Evolutionary conservation across 2,797 vertebrate species (phyloP).

Genomic region (Corythornis leucogaster): DNA sequence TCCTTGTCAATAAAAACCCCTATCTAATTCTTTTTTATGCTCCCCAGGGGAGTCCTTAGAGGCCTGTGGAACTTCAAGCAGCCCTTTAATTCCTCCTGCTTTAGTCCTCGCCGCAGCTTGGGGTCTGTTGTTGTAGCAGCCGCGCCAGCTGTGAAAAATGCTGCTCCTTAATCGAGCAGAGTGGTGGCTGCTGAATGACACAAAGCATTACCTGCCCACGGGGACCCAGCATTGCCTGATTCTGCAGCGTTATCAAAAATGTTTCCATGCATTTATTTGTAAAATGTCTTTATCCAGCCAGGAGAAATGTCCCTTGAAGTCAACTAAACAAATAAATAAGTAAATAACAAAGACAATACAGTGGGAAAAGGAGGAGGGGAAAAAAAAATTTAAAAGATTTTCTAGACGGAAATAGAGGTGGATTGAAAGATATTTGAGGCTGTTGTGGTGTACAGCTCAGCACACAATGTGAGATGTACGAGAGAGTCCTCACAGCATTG

Average conservation of each 20-base stretch:
- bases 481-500: neutral
- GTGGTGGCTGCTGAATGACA: slow-evolving; percentile 24
- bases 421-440: slow-evolving; percentile 51
- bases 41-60: neutral
- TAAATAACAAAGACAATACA: slow-evolving; percentile 34
- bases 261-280: slow-evolving; percentile 42
- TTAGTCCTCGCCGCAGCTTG: neutral
- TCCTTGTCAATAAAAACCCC: slow-evolving; percentile 19
- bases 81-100: slow-evolving; percentile 44
- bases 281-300: slow-evolving; percentile 46
- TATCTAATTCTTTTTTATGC: slow-evolving; percentile 50
- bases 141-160: neutral
- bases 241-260: slow-evolving; percentile 22
- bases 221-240: neutral
- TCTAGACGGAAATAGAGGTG: slow-evolving; percentile 63
- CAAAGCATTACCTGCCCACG: slow-evolving; percentile 43
- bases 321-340: slow-evolving; percentile 47
- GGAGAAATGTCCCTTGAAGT: slow-evolving; percentile 56
- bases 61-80: neutral
- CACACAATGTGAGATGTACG: neutral
- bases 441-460: neutral
- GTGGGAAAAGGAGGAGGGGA: neutral
- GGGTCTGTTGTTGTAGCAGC: neutral
- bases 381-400: neutral
- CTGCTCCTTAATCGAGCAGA: slow-evolving; percentile 27